Base-by-base conservation (phyloP, 2,888 invertebrate genomes). In the Xestobium rufovillosum region DNA sequence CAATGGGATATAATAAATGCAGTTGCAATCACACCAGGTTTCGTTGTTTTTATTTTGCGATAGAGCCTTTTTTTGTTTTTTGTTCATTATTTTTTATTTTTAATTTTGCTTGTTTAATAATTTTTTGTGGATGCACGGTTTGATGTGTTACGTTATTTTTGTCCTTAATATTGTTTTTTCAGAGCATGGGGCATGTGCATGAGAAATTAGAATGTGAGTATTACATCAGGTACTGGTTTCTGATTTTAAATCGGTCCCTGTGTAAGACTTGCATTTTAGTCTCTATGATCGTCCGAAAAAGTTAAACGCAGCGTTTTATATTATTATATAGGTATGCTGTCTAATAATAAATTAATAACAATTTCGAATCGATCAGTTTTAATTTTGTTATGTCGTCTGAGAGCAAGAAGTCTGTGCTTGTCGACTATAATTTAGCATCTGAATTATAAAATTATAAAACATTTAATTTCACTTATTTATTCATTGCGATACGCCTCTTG, bases 171-270 rank as follows among this genome's bases (percentile, higher is more conserved):
- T 53, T 63, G 59, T 59, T 61, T 40, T 48, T 46, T 44, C 45
- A 41, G 37, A 41, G 67, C 65, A 65, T 66, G 63, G 51, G 48
- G 66, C 66, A 65, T 67, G 66, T 56, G 61, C 52, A 57, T 51
- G 56, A 57, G 50, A 69, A 66, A 72, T 71, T 73, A 73, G 80
- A 73, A 72, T 75, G 74, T 88, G 94, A 94, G 94, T 94, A 94
- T 94, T 94, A 90, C 90, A 90, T 92, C 91, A 94, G 92, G 94
- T 94, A 94, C 92, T 92, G 92, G 91, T 85, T 71, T 49, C 45
- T 50, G 62, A 57, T 57, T 57, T 57, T 54, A 59, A 52, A 56
- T 49, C 91, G 85, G 92, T 90, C 78, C 76, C 83, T 87, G 84
- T 85, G 86, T 89, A 80, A 90, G 87, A 86, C 89, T 91, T 81